These are phyloP conservation scores for Nephrotoma flavescens DNA, from an alignment of 2,888 invertebrate genomes.

Conservation along the genomic window DNA sequence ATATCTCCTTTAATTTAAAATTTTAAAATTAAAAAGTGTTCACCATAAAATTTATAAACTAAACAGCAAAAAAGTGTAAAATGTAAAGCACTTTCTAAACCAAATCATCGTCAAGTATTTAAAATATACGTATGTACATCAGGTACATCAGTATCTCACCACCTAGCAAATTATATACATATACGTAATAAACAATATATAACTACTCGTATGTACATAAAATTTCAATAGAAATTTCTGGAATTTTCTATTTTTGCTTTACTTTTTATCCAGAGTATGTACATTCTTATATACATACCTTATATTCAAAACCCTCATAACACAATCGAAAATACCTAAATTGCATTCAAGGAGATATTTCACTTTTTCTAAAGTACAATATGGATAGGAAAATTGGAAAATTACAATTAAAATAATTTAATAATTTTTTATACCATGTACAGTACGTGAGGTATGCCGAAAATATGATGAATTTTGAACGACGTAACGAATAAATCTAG, in stretches of 20 bases:
- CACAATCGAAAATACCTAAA: not conserved
- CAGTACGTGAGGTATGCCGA: not conserved
- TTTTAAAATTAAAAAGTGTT: not conserved
- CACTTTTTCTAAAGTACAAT: not conserved
- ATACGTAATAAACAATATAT: not conserved
- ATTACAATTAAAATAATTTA: not conserved
- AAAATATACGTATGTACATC: not conserved
- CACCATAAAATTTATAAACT: not conserved
- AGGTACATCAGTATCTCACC: not conserved
- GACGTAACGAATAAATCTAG: not conserved
- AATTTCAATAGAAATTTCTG: not conserved
- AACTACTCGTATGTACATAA: not conserved
- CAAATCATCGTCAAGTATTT: not conserved
- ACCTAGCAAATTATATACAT: not conserved
- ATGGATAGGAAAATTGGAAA: not conserved
- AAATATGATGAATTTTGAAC: not conserved
- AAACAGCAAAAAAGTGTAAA: not conserved
- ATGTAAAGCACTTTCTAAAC: not conserved
- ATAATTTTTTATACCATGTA: not conserved
- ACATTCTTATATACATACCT: not conserved
- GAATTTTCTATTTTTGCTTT: not conserved
- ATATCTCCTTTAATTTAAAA: not conserved
- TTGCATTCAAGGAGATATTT: not conserved
- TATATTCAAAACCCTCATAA: not conserved
- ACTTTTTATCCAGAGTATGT: not conserved